Conservation (phyloP, 2,113 vertebrate species). For the Misgurnus anguillicaudatus region DNA sequence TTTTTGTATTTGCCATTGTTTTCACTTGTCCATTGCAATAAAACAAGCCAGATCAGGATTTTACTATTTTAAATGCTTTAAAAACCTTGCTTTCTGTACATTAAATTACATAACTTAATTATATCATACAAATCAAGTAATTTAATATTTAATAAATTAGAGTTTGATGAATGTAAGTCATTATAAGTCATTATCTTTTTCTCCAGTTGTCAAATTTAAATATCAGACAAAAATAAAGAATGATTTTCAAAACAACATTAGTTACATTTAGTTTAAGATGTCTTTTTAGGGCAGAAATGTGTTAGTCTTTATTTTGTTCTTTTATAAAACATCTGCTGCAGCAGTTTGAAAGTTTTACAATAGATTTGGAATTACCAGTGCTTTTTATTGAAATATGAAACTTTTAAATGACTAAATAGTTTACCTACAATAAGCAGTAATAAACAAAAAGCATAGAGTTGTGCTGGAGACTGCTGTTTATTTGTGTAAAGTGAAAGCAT, state of each 20-base stretch:
- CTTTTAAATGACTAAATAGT: background rate
- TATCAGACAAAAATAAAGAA: background rate
- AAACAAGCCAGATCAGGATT: conserved; percentile 1
- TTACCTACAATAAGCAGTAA: background rate
- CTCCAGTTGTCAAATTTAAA: background rate
- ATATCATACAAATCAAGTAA: background rate
- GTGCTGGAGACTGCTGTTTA: background rate
- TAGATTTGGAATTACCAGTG: background rate
- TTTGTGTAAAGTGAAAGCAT: conserved; percentile 2
- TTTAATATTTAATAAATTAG: background rate
- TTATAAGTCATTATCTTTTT: background rate
- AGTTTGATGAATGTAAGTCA: background rate
- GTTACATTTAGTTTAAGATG: background rate
- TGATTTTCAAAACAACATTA: background rate
- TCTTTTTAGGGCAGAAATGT: conserved; percentile 5
- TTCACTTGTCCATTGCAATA: background rate
- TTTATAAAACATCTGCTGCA: background rate
- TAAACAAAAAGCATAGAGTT: background rate
- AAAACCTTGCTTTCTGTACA: background rate
- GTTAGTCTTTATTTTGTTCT: background rate
- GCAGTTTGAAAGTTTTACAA: background rate
- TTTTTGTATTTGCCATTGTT: too few relatives aligned
- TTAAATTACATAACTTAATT: background rate
- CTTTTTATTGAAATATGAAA: background rate
- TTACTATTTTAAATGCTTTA: background rate